These are phyloP conservation scores for Sebastes taczanowskii DNA, from an alignment of 2,797 vertebrate species.

Conservation along the genomic window DNA sequence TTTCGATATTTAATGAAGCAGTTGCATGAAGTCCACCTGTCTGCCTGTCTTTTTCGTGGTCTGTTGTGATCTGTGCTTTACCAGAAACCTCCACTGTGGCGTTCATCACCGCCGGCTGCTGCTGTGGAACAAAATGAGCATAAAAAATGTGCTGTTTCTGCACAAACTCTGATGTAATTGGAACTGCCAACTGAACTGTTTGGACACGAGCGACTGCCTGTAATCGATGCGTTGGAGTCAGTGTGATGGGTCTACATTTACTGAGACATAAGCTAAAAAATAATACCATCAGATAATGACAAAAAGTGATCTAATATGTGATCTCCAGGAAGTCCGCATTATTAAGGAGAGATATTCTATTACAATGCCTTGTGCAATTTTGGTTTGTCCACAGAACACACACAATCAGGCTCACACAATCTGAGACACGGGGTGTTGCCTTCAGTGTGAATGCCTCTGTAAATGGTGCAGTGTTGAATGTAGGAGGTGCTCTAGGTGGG, in stretches of 20 bases:
- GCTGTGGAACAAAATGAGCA: slow-evolving; percentile 21
- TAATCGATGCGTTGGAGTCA: slow-evolving; percentile 1
- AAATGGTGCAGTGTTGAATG: slow-evolving; percentile 46
- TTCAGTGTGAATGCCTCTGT: slow-evolving; percentile 16
- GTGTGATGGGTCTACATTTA: slow-evolving; percentile 3
- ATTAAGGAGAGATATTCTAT: slow-evolving; percentile 28
- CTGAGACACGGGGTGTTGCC: slow-evolving; percentile 39
- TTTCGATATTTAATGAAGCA: background rate
- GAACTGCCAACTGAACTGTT: slow-evolving; percentile 28
- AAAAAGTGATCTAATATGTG: slow-evolving; percentile 2
- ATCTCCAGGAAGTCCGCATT: slow-evolving; percentile 17
- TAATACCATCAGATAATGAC: background rate
- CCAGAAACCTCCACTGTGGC: slow-evolving; percentile 13
- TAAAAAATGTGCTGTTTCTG: slow-evolving; percentile 45
- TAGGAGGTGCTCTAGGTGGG: slow-evolving; percentile 44
- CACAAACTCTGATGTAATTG: slow-evolving; percentile 42
- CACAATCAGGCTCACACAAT: slow-evolving; percentile 9
- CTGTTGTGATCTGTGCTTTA: slow-evolving; percentile 9
- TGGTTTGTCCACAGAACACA: background rate
- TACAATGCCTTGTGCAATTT: slow-evolving; percentile 29
- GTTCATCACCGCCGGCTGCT: slow-evolving; percentile 21
- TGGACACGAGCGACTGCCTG: slow-evolving; percentile 28
- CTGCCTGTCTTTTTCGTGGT: background rate
- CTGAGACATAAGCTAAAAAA: background rate
- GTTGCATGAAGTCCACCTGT: background rate